These are phyloP conservation scores for Zonotrichia leucophrys DNA, from an alignment of 2,113 vertebrate genomes.

Conservation along the genomic window DNA sequence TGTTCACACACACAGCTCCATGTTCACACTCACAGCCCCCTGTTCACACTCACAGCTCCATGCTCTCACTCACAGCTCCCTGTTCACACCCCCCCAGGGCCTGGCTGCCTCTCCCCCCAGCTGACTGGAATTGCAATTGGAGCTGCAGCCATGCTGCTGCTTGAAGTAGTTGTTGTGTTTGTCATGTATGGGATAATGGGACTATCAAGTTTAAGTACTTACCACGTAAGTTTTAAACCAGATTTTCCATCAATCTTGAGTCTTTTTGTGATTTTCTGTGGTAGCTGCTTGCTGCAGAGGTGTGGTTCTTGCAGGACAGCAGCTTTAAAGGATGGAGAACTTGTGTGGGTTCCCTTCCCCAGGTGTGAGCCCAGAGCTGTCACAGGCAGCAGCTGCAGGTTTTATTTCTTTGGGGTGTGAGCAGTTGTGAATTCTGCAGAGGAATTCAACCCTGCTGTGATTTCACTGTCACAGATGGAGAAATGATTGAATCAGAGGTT, in stretches of 20 bases:
- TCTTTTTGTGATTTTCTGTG: background rate
- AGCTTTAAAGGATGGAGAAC: background rate
- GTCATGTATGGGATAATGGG: constrained; percentile 79
- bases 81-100: accelerated
- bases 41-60: no score
- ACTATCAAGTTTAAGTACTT: constrained; percentile 61
- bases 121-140: constrained; percentile 81
- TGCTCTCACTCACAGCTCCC: background rate
- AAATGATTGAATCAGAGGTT: background rate
- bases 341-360: background rate
- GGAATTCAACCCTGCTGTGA: background rate
- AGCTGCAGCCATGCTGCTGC: constrained; percentile 44
- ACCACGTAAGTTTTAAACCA: background rate
- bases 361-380: background rate
- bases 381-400: accelerated
- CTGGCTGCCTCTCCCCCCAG: constrained; percentile 44
- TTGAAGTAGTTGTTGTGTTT: constrained; percentile 73
- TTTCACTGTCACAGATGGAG: background rate
- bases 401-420: background rate
- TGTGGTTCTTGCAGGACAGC: background rate
- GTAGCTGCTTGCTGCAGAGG: background rate
- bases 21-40: no score
- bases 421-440: background rate
- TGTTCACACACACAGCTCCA: no score
- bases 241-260: background rate